Evolutionary conservation across 1,140 invertebrate species (phyloP).

Genomic region (Drosophila kanapiae): DNA sequence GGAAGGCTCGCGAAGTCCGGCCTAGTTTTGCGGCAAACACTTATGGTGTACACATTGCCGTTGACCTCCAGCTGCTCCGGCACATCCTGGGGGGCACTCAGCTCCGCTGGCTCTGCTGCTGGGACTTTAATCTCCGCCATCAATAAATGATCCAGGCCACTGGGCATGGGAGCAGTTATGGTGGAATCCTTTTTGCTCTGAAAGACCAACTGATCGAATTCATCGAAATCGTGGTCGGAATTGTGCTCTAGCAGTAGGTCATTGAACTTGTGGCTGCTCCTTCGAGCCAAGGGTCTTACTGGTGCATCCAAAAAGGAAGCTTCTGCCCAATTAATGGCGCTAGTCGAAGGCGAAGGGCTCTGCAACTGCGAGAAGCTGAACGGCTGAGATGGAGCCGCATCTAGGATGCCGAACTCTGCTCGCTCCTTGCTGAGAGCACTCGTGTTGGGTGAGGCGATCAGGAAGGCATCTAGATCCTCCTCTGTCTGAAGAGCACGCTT

Average conservation of each 20-base stretch:
- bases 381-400: slow-evolving; percentile 62
- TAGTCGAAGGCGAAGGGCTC: slow-evolving; percentile 18
- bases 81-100: background rate
- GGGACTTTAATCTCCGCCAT: slow-evolving; percentile 62
- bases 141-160: slow-evolving; percentile 67
- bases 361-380: slow-evolving; percentile 45
- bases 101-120: background rate
- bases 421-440: slow-evolving; percentile 64
- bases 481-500: slow-evolving; percentile 33
- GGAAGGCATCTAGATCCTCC: slow-evolving; percentile 55
- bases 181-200: slow-evolving; percentile 15
- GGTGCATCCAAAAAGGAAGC: slow-evolving; percentile 71
- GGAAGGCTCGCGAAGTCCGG: slow-evolving; percentile 61
- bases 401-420: slow-evolving; percentile 77
- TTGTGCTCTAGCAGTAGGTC: slow-evolving; percentile 35
- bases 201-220: slow-evolving; percentile 66
- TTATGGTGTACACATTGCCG: slow-evolving; percentile 63
- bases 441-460: slow-evolving; percentile 53
- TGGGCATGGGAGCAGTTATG: slow-evolving; percentile 33
- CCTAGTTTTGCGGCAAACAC: slow-evolving; percentile 47
- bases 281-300: slow-evolving; percentile 43
- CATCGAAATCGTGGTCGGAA: slow-evolving; percentile 54
- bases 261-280: slow-evolving; percentile 63
- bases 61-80: slow-evolving; percentile 57
- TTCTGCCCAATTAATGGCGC: slow-evolving; percentile 65